Base-by-base conservation (phyloP, 2,888 invertebrate genomes). In the Nymphalis c-album region DNA sequence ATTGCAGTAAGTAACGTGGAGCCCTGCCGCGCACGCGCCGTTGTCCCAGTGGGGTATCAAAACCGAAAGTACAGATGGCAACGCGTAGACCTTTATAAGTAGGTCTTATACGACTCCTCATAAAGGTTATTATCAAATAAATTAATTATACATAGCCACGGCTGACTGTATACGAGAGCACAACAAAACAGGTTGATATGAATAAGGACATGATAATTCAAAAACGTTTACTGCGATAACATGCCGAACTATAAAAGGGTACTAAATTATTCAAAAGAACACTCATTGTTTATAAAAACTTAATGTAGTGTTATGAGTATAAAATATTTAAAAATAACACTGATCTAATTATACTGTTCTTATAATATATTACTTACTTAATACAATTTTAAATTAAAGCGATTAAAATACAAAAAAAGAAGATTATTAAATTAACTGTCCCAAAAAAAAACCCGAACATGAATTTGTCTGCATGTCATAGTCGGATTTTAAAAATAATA, bases 1-100 rank as follows among this genome's bases (percentile, higher is more conserved):
- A 87, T 85, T 85, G 87, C 80, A 83, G 82, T 86, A 84, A 83
- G 86, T 84, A 84, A 84, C 77, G 80, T 77, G 78, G 74, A 70
- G 76, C 75, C 88, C 85, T 73, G 86, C 83, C 77, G 89, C 72
- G 87, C 76, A 68, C 67, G 77, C 82, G 81, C 85, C 79, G 83
- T 77, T 62, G 64, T 75, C 87, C 72, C 89, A 82, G 88, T 88
- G 80, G 90, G 88, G 77, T 67, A 58, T 63, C 79, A 58, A 68
- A 68, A 47, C 40, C 57, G 50, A 64, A 62, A 50, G 63, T 69
- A 67, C 67, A 64, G 46, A 46, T 48, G 26, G 64, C 48, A 55
- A 47, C 64, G 61, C 22, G 22, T 51, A 48, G 13, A 26, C 18
- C 26, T 47, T 48, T 45, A 26, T 55, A 64, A 50, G 40, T n/a